A percentile compares a stretch with the other conserved stretches of the same genome.
Conservation (phyloP, 2,888 invertebrate genomes). For the Linnaemya vulpina region DNA sequence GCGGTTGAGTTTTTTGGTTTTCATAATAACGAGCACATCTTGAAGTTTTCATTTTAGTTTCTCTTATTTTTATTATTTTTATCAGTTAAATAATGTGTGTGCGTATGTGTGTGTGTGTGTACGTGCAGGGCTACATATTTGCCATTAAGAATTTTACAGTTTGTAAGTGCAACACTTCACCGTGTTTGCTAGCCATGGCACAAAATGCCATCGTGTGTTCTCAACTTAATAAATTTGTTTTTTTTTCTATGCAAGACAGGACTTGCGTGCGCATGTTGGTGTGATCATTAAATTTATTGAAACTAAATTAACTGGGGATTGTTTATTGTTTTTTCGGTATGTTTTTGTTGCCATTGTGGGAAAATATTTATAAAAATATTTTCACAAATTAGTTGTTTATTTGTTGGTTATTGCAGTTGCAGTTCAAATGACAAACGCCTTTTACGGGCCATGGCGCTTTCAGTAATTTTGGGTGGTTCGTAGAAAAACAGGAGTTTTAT, state of each 20-base stretch:
- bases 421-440: too few species aligned
- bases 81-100: background rate
- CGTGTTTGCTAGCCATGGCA: too few species aligned
- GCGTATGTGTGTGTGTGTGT: background rate
- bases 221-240: background rate
- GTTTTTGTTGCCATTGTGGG: background rate
- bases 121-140: too few species aligned
- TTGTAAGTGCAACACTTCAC: too few species aligned
- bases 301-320: background rate
- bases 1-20: conserved; percentile 1
- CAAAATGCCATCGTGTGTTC: too few species aligned
- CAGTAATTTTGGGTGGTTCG: too few species aligned
- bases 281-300: background rate
- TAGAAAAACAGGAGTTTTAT: too few species aligned
- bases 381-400: background rate
- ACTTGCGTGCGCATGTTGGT: background rate
- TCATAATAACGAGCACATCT: background rate
- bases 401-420: background rate
- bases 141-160: too few species aligned
- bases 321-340: background rate
- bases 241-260: background rate
- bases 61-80: too few species aligned
- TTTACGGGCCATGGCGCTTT: too few species aligned
- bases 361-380: background rate
- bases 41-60: background rate